Percentiles rank a stretch among this genome's conserved stretches.
phyloP scores from a whole-genome alignment of 2,113 vertebrate species.

The Pseudopodoces humilis region DNA sequence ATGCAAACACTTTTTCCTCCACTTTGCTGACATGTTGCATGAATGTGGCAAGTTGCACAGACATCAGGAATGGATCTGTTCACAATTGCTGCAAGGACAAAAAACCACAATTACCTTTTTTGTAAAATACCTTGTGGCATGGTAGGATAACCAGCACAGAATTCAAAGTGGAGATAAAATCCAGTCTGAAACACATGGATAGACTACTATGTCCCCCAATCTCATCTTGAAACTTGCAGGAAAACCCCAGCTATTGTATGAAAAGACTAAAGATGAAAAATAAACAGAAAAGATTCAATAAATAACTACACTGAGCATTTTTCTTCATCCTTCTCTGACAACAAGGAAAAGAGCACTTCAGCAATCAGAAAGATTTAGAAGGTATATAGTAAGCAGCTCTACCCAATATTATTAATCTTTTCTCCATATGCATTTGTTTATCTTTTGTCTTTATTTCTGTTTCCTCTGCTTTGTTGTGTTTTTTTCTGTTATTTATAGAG shows the following conservation, averaged over 20 bases:
- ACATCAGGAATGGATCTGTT: constrained; percentile 70
- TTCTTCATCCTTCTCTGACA: neutral
- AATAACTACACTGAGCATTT: neutral
- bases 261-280: neutral
- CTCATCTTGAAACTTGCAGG: neutral
- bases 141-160: neutral
- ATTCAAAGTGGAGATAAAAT: neutral
- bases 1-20: constrained; percentile 84
- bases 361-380: neutral
- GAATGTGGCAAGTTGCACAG: constrained; percentile 84
- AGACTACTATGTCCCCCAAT: neutral
- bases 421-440: neutral
- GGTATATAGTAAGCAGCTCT: neutral
- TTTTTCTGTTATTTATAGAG: neutral
- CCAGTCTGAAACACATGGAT: neutral
- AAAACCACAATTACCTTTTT: neutral
- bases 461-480: neutral
- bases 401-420: neutral
- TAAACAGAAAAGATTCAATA: neutral
- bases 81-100: neutral
- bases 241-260: neutral
- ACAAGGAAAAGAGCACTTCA: neutral
- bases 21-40: constrained; percentile 85
- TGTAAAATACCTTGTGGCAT: neutral
- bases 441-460: neutral